Evolutionary conservation across 2,888 invertebrate genomes (phyloP).

Genomic region (Cephonodes hylas): DNA sequence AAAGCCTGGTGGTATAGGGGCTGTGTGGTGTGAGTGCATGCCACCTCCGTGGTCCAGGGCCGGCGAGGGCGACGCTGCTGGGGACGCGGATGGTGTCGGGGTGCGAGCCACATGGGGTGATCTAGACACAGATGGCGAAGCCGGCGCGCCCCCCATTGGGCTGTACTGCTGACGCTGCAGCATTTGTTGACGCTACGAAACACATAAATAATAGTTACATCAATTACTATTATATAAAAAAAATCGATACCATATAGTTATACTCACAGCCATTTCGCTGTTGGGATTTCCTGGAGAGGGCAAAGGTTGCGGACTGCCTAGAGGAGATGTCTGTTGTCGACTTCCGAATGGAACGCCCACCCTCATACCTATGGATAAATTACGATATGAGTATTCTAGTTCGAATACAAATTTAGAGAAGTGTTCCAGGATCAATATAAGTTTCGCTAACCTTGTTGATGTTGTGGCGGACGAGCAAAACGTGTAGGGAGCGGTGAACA

Average conservation of each 20-base stretch:
- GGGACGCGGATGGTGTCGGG: conserved; percentile 65
- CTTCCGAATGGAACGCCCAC: conserved; percentile 69
- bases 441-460: conserved; percentile 60
- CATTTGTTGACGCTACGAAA: conserved; percentile 68
- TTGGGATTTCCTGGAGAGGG: conserved; percentile 72
- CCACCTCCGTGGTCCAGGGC: conserved; percentile 50
- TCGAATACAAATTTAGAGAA: neutral
- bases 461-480: conserved; percentile 72
- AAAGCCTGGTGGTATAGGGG: conserved; percentile 82
- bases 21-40: conserved; percentile 70
- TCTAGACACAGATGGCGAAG: conserved; percentile 79
- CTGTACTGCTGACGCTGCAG: conserved; percentile 76
- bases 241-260: neutral
- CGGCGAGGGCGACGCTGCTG: conserved; percentile 68
- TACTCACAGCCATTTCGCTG: conserved; percentile 70
- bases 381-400: neutral
- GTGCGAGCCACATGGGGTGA: conserved; percentile 80
- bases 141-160: conserved; percentile 77
- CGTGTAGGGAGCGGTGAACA: conserved; percentile 70
- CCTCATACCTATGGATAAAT: conserved; percentile 59
- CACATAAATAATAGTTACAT: neutral
- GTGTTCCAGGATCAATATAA: neutral
- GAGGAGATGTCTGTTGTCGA: conserved; percentile 73
- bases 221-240: neutral
- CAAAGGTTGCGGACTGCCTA: conserved; percentile 76